phyloP scores from a whole-genome alignment of 1,140 invertebrate genomes.

The Chrysoperla carnea region DNA sequence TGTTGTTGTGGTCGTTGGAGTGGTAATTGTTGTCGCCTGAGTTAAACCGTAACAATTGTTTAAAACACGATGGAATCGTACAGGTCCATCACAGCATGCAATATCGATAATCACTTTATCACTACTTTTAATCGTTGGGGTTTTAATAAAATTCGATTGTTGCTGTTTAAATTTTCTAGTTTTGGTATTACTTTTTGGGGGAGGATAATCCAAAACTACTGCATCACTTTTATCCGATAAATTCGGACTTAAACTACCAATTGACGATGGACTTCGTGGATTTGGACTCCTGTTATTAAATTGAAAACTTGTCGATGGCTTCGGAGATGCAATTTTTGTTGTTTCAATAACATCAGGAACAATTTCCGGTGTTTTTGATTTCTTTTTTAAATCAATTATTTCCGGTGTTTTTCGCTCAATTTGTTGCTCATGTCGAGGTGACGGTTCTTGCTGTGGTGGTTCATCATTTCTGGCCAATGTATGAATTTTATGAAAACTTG shows the following conservation, averaged over 20 bases:
- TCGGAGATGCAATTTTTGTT: not conserved
- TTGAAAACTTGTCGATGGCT: not conserved
- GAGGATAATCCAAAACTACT: not conserved
- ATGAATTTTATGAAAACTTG: not conserved
- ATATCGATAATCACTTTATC: constrained; percentile 53
- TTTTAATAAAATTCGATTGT: not conserved
- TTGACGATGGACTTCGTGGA: constrained; percentile 21
- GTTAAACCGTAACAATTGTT: constrained; percentile 48
- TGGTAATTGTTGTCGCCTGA: constrained; percentile 9
- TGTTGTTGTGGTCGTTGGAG: constrained; percentile 10
- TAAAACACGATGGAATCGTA: constrained; percentile 58
- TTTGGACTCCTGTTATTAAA: not conserved
- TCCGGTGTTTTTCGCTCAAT: not conserved
- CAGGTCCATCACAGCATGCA: constrained; percentile 74
- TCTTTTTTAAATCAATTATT: not conserved
- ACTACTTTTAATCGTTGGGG: not conserved
- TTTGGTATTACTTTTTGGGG: constrained; percentile 7
- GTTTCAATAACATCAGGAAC: not conserved
- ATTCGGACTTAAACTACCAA: constrained; percentile 12
- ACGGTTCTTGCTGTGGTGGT: not conserved
- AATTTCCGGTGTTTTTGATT: no score
- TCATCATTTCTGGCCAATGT: not conserved
- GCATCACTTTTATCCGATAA: constrained; percentile 4
- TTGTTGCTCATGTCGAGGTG: constrained; percentile 1
- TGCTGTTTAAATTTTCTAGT: constrained; percentile 6